Conservation (phyloP, 2,113 vertebrate species). For the Sapajus apella region DNA sequence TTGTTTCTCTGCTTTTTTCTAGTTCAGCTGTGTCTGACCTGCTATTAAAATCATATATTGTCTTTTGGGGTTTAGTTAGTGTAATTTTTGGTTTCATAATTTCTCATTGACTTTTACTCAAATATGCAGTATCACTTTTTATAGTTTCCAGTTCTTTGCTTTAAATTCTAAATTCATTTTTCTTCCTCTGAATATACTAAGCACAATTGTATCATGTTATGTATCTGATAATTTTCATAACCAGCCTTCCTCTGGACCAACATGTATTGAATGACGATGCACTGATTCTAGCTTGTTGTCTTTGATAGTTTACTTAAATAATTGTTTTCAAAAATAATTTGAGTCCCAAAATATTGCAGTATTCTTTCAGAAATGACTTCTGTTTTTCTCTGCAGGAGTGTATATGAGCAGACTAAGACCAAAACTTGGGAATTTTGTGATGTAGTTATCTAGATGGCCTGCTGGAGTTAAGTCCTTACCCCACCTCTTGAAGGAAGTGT, state of each 20-base stretch:
- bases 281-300: not conserved
- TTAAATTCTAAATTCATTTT: slow-evolving; percentile 13
- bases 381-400: not conserved
- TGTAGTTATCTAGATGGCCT: not conserved
- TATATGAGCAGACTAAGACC: fast-evolving
- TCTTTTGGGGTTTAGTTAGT: not conserved
- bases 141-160: not conserved
- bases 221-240: not conserved
- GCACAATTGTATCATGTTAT: not conserved
- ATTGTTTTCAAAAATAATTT: slow-evolving; percentile 70
- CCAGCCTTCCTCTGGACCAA: not conserved
- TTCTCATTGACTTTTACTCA: not conserved
- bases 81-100: not conserved
- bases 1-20: not conserved
- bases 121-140: not conserved
- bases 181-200: not conserved
- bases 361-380: not conserved
- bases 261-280: not conserved
- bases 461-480: not conserved
- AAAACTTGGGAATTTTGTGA: not conserved
- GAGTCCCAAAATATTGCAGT: not conserved
- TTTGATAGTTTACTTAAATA: not conserved
- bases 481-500: not conserved
- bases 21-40: not conserved
- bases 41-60: not conserved